Evolutionary conservation across 2,797 vertebrate genomes (phyloP).

Genomic region (Leptodactylus fallax): DNA sequence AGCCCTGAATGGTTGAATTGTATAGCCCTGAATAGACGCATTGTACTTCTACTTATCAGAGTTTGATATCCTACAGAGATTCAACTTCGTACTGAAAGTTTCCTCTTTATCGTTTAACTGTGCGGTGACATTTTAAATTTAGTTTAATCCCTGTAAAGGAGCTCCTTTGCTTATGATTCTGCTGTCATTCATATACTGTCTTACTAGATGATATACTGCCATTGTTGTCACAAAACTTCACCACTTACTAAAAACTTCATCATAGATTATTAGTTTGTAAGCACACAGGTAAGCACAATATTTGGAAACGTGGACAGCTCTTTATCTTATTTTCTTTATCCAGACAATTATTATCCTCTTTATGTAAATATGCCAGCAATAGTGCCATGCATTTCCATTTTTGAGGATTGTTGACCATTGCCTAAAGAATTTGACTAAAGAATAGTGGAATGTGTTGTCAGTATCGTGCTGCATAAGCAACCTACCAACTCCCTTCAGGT

Average conservation of each 20-base stretch:
- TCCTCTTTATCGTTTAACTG: background rate
- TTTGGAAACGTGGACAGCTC: background rate
- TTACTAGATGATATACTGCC: background rate
- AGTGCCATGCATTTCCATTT: background rate
- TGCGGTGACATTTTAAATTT: background rate
- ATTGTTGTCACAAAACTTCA: background rate
- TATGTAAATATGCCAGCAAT: conserved; percentile 21
- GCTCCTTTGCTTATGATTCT: background rate
- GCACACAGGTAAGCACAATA: conserved; percentile 29
- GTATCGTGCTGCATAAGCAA: background rate
- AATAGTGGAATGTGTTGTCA: background rate
- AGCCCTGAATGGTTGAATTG: background rate
- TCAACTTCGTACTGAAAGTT: background rate
- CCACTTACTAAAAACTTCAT: too few species aligned
- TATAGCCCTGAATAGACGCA: conserved; percentile 12
- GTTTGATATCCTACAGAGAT: background rate
- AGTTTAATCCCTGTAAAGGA: background rate
- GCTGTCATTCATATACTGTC: background rate
- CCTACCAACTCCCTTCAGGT: background rate
- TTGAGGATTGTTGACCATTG: background rate
- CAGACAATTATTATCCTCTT: background rate
- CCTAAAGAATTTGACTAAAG: background rate
- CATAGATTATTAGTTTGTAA: conserved; percentile 1
- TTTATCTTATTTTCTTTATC: background rate
- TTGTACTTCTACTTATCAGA: background rate